phyloP scores from a whole-genome alignment of 30 jellyfish, hydroid and myxozoan genomes.

The Nemopilema nomurai region DNA sequence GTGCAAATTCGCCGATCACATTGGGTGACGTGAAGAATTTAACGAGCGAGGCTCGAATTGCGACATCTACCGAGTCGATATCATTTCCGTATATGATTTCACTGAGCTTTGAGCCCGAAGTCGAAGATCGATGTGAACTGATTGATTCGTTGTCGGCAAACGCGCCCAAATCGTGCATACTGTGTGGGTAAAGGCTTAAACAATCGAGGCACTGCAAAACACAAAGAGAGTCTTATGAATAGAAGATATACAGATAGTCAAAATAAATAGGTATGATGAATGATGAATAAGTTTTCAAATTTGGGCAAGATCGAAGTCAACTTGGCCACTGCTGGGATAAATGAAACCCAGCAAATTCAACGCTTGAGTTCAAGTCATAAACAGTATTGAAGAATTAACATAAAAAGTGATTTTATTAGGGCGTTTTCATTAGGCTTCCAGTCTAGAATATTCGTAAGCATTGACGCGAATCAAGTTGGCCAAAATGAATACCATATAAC shows the following conservation, averaged over 20 bases:
- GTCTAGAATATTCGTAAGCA: no score
- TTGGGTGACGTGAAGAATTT: conserved; percentile 86
- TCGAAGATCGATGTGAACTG: conserved; percentile 26
- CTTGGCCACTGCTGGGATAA: no score
- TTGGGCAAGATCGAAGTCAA: no score
- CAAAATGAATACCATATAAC: no score
- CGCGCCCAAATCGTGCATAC: conserved; percentile 37
- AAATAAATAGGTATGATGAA: conserved; percentile 1
- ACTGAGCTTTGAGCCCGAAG: conserved; percentile 54
- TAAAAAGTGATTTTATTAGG: no score
- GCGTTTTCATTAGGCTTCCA: no score
- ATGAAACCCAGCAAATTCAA: no score
- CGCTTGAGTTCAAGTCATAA: no score
- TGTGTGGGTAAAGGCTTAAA: conserved; percentile 57
- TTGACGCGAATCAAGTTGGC: no score
- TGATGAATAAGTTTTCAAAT: neutral
- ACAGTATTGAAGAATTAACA: no score
- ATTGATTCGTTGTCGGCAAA: conserved; percentile 53
- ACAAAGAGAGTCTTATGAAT: neutral
- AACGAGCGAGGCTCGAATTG: conserved; percentile 85
- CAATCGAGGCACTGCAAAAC: conserved; percentile 61
- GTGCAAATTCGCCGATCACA: conserved; percentile 63
- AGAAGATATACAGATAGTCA: neutral
- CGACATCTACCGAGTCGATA: conserved; percentile 93
- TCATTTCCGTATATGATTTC: conserved; percentile 84